A percentile compares a stretch with the other conserved stretches of the same genome.
Conservation (phyloP, 2,113 vertebrate genomes). For the Oncorhynchus masou region DNA sequence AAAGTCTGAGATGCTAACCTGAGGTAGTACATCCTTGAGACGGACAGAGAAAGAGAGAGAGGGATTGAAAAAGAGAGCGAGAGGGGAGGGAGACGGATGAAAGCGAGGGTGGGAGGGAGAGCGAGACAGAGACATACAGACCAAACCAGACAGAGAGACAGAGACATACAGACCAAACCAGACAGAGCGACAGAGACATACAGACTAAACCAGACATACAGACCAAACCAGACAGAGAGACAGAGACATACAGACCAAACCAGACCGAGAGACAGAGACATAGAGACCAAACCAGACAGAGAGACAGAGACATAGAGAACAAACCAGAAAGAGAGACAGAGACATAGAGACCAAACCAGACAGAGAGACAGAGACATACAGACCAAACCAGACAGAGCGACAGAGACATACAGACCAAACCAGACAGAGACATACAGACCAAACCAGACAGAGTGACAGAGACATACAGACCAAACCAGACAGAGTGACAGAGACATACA, state of each 20-base stretch:
- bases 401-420: constrained; percentile 9
- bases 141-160: constrained; percentile 4
- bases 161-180: neutral
- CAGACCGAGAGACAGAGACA: constrained; percentile 7
- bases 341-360: constrained; percentile 2
- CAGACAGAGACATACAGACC: constrained; percentile 8
- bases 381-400: constrained; percentile 9
- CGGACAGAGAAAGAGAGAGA: neutral
- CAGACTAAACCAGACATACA: neutral
- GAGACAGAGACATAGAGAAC: constrained; percentile 2
- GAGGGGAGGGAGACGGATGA: neutral
- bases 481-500: constrained; percentile 14
- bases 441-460: constrained; percentile 10
- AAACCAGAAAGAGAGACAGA: constrained; percentile 18
- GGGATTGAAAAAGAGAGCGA: constrained; percentile 7
- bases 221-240: constrained; percentile 9
- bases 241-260: neutral
- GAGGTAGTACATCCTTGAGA: neutral
- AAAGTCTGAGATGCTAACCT: constrained; percentile 3
- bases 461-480: neutral
- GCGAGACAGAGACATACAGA: neutral
- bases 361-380: constrained; percentile 11
- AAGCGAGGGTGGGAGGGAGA: neutral
- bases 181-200: constrained; percentile 4
- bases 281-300: constrained; percentile 12